phyloP scores from a whole-genome alignment of 2,888 invertebrate species.

The Subacronicta megacephala region DNA sequence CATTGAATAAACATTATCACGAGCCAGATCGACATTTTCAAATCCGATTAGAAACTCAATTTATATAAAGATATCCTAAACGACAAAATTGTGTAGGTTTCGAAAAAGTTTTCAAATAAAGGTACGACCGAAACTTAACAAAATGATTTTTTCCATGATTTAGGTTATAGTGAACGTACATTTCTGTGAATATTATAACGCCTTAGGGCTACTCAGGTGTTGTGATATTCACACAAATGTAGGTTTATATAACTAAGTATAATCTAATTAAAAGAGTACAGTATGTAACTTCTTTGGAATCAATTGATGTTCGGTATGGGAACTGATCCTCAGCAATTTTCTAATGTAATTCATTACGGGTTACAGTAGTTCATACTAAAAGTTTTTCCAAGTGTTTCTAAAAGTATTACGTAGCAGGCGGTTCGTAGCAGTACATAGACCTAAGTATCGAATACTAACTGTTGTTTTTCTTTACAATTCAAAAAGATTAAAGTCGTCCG shows the following conservation, averaged over 20 bases:
- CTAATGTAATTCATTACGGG: no score
- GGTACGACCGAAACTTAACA: slow-evolving; percentile 23
- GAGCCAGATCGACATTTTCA: slow-evolving; percentile 12
- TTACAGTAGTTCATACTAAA: no score
- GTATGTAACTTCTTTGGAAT: no score
- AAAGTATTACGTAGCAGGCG: no score
- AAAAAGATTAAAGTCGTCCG: slow-evolving; percentile 6
- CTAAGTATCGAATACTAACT: background rate
- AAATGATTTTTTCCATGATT: slow-evolving; percentile 17
- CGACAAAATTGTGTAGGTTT: slow-evolving; percentile 20
- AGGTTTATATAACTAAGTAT: no score
- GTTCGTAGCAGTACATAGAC: no score
- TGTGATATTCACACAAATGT: no score
- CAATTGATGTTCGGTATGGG: no score
- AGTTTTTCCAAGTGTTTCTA: background rate
- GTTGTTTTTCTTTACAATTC: background rate
- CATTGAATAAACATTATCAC: slow-evolving; percentile 19
- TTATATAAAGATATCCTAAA: slow-evolving; percentile 20
- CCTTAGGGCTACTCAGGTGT: no score
- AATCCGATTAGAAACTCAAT: slow-evolving; percentile 14
- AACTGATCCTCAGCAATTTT: no score
- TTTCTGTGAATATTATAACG: background rate
- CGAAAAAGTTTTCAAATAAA: slow-evolving; percentile 32
- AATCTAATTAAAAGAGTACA: no score
- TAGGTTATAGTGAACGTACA: background rate